These are phyloP conservation scores for Bombycilla garrulus DNA, from an alignment of 2,113 vertebrate genomes.

Conservation along the genomic window DNA sequence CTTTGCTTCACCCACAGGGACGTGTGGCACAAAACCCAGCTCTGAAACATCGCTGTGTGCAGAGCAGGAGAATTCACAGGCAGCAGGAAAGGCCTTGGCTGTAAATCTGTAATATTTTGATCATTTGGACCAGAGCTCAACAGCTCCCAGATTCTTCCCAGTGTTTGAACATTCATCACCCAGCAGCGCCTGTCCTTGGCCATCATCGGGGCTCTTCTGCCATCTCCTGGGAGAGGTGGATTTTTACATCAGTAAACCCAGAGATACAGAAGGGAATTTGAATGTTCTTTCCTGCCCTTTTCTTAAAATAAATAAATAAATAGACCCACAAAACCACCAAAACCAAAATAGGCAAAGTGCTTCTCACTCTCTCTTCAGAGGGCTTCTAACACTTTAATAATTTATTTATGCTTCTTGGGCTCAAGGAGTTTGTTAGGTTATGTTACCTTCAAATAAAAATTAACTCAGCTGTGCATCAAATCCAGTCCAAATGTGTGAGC, in stretches of 20 bases:
- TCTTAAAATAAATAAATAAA: not conserved
- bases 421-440: not conserved
- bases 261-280: not conserved
- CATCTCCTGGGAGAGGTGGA: constrained; percentile 5
- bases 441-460: not conserved
- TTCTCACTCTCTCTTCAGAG: not conserved
- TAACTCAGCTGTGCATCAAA: not conserved
- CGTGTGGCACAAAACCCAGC: accelerated
- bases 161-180: not conserved
- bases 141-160: not conserved
- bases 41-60: not conserved
- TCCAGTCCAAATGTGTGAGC: not conserved
- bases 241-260: not conserved
- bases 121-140: not conserved
- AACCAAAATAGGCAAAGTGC: not conserved
- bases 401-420: not conserved
- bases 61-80: not conserved
- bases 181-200: accelerated
- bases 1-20: not conserved
- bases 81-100: not conserved
- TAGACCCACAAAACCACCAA: not conserved
- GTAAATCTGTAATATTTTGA: not conserved
- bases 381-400: not conserved
- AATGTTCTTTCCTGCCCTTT: not conserved
- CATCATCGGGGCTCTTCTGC: not conserved